Conservation (phyloP, 2,888 invertebrate species). For the Lutraria lutraria region DNA sequence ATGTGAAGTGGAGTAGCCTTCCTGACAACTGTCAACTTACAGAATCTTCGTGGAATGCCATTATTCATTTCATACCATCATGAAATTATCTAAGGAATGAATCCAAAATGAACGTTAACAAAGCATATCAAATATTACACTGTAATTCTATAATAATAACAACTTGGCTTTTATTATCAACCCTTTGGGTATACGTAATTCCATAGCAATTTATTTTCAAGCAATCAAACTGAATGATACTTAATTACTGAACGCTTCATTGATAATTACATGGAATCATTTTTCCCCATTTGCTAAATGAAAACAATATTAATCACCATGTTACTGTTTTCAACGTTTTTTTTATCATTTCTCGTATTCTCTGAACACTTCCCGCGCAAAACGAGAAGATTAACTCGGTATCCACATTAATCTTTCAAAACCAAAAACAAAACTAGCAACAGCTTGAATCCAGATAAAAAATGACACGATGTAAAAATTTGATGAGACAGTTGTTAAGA, state of each 20-base stretch:
- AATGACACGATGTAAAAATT: background rate
- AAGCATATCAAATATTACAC: too few species aligned
- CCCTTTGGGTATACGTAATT: background rate
- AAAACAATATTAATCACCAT: background rate
- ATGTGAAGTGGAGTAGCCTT: too few species aligned
- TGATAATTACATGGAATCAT: background rate
- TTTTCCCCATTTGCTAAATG: background rate
- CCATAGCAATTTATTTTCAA: background rate
- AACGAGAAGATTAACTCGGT: background rate
- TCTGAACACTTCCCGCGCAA: background rate
- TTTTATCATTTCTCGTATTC: background rate
- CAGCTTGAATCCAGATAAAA: background rate
- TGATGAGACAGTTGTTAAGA: background rate
- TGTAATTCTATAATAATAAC: background rate
- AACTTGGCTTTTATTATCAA: background rate
- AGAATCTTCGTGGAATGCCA: too few species aligned
- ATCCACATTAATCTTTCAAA: background rate
- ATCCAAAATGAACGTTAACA: too few species aligned
- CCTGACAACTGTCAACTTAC: too few species aligned
- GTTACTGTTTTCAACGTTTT: background rate
- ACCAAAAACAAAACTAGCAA: background rate
- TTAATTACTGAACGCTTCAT: background rate
- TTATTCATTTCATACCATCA: too few species aligned
- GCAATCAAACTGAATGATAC: background rate
- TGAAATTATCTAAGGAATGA: too few species aligned